A percentile compares a stretch with the other conserved stretches of the same genome.
These are phyloP conservation scores for Nyctibius bracteatus DNA, from an alignment of 2,113 vertebrate genomes.

Conservation along the genomic window DNA sequence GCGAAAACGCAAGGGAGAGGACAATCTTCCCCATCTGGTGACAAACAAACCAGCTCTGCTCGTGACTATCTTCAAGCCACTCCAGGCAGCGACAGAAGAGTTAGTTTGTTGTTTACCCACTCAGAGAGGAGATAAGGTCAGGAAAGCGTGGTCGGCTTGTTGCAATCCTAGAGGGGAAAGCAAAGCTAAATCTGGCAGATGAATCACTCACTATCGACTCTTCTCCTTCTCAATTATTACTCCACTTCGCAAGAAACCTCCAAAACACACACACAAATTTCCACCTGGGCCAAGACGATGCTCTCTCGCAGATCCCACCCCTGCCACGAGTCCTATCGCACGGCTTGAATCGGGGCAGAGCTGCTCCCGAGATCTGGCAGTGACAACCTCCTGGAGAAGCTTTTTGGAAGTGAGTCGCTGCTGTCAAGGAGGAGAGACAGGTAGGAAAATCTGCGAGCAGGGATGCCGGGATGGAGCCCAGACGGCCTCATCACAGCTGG, in stretches of 20 bases:
- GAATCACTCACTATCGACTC: not conserved
- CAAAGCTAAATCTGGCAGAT: not conserved
- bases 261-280: not conserved
- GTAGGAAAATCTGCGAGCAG: not conserved
- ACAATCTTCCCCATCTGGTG: not conserved
- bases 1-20: not conserved
- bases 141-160: not conserved
- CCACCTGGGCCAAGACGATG: not conserved
- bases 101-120: not conserved
- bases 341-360: not conserved
- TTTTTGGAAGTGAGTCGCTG: not conserved
- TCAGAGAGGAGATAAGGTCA: constrained; percentile 14
- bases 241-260: not conserved
- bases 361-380: not conserved
- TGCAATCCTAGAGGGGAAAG: not conserved
- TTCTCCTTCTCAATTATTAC: not conserved
- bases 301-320: not conserved
- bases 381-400: not conserved
- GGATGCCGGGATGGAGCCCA: not conserved
- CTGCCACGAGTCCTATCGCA: not conserved
- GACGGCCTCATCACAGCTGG: constrained; percentile 18
- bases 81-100: not conserved
- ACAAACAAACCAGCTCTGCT: not conserved
- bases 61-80: not conserved
- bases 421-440: not conserved